Percentiles rank a stretch among this genome's conserved stretches.
Evolutionary conservation across 2,113 vertebrate species (phyloP).

Genomic region (Antennarius striatus): DNA sequence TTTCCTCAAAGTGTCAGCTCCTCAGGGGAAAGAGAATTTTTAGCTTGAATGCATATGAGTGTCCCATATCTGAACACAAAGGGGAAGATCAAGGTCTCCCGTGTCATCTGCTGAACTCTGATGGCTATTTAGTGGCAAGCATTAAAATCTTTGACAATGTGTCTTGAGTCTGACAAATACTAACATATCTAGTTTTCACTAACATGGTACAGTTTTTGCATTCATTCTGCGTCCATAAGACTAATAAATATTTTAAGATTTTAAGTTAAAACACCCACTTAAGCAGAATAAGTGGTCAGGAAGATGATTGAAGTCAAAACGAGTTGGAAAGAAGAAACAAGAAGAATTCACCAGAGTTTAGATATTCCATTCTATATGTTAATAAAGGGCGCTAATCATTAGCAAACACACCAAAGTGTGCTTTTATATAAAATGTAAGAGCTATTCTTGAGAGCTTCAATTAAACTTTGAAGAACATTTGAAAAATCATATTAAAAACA

Average conservation of each 20-base stretch:
- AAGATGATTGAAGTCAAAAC: too few relatives aligned
- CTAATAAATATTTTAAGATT: too few relatives aligned
- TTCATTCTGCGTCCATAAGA: too few relatives aligned
- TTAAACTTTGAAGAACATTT: too few relatives aligned
- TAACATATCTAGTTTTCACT: not conserved
- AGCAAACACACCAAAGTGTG: too few relatives aligned
- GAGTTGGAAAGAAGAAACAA: not conserved
- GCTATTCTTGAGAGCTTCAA: too few relatives aligned
- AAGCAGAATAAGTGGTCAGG: too few relatives aligned
- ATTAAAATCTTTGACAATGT: not conserved
- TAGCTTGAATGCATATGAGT: slow-evolving; percentile 26
- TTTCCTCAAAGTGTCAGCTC: slow-evolving; percentile 44
- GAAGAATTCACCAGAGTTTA: not conserved
- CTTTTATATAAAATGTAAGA: too few relatives aligned
- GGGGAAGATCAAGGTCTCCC: not conserved
- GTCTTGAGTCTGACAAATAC: not conserved
- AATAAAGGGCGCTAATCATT: too few relatives aligned
- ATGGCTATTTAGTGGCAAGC: slow-evolving; percentile 1
- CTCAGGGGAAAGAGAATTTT: slow-evolving; percentile 22
- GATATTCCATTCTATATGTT: not conserved
- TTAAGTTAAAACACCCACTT: too few relatives aligned
- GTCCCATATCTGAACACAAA: slow-evolving; percentile 20
- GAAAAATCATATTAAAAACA: too few relatives aligned
- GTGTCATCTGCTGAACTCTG: slow-evolving; percentile 7
- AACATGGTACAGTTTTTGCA: not conserved